Conservation (phyloP, 2,797 vertebrate genomes). For the Aselliscus stoliczkanus region DNA sequence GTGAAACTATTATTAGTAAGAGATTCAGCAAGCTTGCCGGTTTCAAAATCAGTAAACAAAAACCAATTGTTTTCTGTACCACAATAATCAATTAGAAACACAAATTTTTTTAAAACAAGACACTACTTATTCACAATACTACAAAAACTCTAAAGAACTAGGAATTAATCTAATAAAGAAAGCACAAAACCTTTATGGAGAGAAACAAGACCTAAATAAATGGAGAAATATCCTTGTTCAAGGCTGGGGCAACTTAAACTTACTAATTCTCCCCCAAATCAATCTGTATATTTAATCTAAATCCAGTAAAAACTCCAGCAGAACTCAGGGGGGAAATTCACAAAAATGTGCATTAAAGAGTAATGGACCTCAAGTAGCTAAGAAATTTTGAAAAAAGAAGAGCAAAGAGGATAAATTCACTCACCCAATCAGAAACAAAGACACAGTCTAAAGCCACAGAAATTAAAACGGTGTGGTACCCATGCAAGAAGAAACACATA, state of each 20-base stretch:
- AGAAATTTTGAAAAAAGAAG: background rate
- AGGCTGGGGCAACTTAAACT: background rate
- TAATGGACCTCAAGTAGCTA: background rate
- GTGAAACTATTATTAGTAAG: background rate
- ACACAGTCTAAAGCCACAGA: background rate
- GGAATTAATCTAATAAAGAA: background rate
- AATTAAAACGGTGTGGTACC: background rate
- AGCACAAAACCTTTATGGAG: background rate
- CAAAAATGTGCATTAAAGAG: background rate
- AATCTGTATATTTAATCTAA: background rate
- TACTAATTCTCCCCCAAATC: background rate
- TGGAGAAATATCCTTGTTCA: background rate
- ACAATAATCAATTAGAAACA: background rate
- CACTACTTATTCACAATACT: background rate
- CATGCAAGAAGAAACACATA: background rate
- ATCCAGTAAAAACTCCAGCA: background rate
- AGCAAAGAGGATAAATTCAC: background rate
- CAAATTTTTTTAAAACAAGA: background rate
- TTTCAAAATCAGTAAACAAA: conserved; percentile 12
- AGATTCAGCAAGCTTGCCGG: background rate
- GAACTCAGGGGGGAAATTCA: background rate
- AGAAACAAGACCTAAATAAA: background rate
- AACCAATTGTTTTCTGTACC: background rate
- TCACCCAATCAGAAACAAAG: background rate
- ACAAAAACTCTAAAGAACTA: background rate